Base-by-base conservation (phyloP, 2,113 vertebrate species). In the Dromaius novaehollandiae region DNA sequence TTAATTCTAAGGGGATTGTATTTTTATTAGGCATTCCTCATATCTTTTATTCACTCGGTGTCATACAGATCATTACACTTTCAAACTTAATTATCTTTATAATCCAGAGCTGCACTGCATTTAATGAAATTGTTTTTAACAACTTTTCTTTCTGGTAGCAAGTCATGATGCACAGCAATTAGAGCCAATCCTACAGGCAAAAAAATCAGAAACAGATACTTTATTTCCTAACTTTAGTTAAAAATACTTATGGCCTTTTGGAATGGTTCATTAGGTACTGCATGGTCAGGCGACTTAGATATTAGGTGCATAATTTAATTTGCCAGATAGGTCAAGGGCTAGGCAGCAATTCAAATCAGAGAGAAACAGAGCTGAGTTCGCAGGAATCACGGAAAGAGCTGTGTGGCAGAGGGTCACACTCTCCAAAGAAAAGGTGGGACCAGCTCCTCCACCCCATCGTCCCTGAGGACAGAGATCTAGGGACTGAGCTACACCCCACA, bases 21-120 rank as follows among this genome's bases (percentile, higher is more conserved):
- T 46, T 97, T 48, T 65, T 93, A 91, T 95, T 91, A 88, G 89
- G 82, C 95, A 94, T 84, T 88, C 69, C 61, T 66, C 69, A 21
- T 77, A 89, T 83, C 75, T 79, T 88, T 94, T 90, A 91, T 95
- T 92, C 11, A 36, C 46, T 93, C 13, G 4, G 28, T 93, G 90
- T 77, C 85, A 83, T 55, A 71, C 5, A 17, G 65, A 58, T 89
- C 91, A 82, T 66, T 92, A 88, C 53, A 89, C 82, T 89, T 95
- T 93, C 92, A 95, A 89, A 95, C 58, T 95, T 95, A 95, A 96
- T 97, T 97, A 95, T 95, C 94, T 95, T 95, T 73, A 73, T 88
- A 92, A 95, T 95, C 56, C 71, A 68, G 83, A 87, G 78, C 68
- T 96, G 58, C 3, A 13, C 40, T 83, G 93, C 36, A 83, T 78